Percentiles rank a stretch among this genome's conserved stretches.
These are phyloP conservation scores for Nasonia giraulti DNA, from an alignment of 1,140 invertebrate genomes.

Conservation along the genomic window DNA sequence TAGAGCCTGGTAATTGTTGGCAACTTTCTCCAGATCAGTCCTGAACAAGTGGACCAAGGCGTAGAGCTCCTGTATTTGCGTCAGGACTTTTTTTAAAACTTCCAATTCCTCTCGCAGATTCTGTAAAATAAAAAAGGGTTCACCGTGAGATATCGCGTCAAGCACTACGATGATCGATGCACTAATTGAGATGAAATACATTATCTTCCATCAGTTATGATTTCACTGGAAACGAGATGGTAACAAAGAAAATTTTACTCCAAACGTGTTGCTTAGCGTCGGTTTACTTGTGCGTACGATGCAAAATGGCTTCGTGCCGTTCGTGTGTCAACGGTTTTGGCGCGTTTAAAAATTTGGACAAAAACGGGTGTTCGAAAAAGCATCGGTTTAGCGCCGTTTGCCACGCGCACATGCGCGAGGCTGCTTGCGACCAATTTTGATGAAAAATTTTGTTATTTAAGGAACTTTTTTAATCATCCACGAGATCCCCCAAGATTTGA, in stretches of 20 bases:
- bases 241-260: not conserved
- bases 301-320: conserved; percentile 14
- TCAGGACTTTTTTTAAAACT: conserved; percentile 52
- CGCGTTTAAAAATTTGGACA: conserved; percentile 20
- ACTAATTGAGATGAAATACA: not conserved
- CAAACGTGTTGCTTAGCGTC: not conserved
- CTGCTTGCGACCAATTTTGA: too few species aligned
- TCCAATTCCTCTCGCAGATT: conserved; percentile 52
- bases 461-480: too few species aligned
- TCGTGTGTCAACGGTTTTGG: conserved; percentile 20
- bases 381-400: not conserved
- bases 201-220: conserved; percentile 34
- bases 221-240: not conserved
- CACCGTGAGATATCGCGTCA: not conserved
- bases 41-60: conserved; percentile 55
- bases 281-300: not conserved
- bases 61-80: conserved; percentile 57
- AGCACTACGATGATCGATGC: not conserved
- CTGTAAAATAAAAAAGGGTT: conserved; percentile 1
- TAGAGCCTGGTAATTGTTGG: conserved; percentile 55
- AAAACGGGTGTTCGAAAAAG: conserved; percentile 5
- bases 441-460: too few species aligned
- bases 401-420: too few species aligned
- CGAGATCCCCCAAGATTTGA: too few species aligned
- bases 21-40: conserved; percentile 61